A percentile compares a stretch with the other conserved stretches of the same genome.
These are phyloP conservation scores for Psilopogon haemacephalus DNA, from an alignment of 2,113 vertebrate genomes.

Conservation along the genomic window DNA sequence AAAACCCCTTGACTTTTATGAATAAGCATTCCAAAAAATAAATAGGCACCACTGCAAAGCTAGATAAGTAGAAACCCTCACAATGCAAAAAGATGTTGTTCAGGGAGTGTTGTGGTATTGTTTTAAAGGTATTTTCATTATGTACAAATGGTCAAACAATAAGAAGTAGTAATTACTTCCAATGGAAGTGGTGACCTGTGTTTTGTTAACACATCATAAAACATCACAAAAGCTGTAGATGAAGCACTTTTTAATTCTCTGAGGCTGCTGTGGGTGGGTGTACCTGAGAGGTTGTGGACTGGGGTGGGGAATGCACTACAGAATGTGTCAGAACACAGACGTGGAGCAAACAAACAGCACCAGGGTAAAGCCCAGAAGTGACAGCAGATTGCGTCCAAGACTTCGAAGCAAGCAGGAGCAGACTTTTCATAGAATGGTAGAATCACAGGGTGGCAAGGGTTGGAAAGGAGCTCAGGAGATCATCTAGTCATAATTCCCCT, in stretches of 20 bases:
- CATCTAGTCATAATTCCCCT: too few species aligned
- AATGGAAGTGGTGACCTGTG: neutral
- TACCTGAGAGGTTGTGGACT: neutral
- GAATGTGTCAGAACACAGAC: neutral
- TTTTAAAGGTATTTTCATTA: conserved; percentile 60
- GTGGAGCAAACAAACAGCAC: neutral
- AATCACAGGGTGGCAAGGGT: too few species aligned
- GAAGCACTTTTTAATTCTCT: neutral
- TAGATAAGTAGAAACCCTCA: neutral
- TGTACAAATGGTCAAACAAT: conserved; percentile 40
- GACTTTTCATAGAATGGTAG: neutral
- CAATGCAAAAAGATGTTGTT: neutral
- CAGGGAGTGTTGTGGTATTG: neutral
- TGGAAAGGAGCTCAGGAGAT: too few species aligned
- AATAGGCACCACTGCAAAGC: neutral
- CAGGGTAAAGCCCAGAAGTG: neutral
- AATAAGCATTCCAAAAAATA: conserved; percentile 27
- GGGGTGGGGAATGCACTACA: neutral
- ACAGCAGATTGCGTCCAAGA: neutral
- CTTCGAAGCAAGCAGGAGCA: neutral
- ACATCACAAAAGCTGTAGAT: neutral
- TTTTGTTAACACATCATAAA: conserved; percentile 44
- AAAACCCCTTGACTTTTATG: conserved; percentile 27
- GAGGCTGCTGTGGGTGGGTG: neutral
- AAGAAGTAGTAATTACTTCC: conserved; percentile 36